Conservation (phyloP, 1,140 invertebrate species). For the Ylistrum balloti region DNA sequence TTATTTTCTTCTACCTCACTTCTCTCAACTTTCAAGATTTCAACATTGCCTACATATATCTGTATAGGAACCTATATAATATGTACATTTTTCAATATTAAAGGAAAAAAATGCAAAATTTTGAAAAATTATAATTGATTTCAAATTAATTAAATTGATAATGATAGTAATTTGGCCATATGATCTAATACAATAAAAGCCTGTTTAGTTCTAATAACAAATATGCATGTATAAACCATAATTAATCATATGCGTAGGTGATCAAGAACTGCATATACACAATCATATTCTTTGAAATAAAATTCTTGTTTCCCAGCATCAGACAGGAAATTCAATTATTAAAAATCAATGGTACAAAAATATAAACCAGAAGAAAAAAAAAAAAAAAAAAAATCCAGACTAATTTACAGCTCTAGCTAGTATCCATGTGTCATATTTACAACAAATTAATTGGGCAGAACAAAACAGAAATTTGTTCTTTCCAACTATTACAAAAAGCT, state of each 20-base stretch:
- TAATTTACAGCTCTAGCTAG: background rate
- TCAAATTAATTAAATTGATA: background rate
- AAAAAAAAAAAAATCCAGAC: slow-evolving; percentile 27
- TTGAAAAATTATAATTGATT: background rate
- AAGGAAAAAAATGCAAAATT: background rate
- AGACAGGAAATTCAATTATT: background rate
- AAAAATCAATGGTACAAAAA: slow-evolving; percentile 40
- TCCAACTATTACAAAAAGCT: slow-evolving; percentile 27
- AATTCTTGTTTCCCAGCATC: background rate
- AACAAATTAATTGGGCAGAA: slow-evolving; percentile 3
- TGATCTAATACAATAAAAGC: background rate
- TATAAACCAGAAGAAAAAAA: slow-evolving; percentile 32
- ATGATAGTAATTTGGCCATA: background rate
- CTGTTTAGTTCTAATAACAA: background rate
- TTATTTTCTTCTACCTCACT: background rate
- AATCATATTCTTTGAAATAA: background rate
- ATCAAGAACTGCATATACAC: slow-evolving; percentile 34
- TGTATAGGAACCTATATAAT: slow-evolving; percentile 11
- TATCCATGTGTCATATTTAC: background rate
- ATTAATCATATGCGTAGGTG: slow-evolving; percentile 34
- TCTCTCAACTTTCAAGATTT: background rate
- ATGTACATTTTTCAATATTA: background rate
- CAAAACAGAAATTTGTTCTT: background rate
- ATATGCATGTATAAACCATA: background rate
- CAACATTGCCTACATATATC: slow-evolving; percentile 13